Percentiles rank a stretch among this genome's conserved stretches.
phyloP scores from a whole-genome alignment of 1,140 invertebrate genomes.

The Tribolium madens region DNA sequence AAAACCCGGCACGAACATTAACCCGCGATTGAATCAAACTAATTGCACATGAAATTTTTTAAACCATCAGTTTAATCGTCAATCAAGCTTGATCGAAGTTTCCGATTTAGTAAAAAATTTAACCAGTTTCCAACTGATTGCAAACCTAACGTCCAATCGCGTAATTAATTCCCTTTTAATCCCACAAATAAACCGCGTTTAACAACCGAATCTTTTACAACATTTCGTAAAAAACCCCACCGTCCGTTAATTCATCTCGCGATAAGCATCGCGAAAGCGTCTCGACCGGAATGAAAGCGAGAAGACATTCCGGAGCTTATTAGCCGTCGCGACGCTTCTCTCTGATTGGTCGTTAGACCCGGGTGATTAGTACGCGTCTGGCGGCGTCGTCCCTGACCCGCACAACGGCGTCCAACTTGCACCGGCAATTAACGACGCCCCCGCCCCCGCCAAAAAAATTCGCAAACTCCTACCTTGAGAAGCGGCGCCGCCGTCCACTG shows the following conservation, averaged over 20 bases:
- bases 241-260: not conserved
- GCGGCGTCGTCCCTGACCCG: conserved; percentile 47
- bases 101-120: not conserved
- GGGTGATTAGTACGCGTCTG: conserved; percentile 55
- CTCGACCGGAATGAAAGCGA: conserved; percentile 49
- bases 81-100: not conserved
- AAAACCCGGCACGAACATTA: not conserved
- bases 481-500: not conserved
- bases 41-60: not conserved
- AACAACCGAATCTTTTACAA: not conserved
- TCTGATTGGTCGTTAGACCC: conserved; percentile 54
- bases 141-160: not conserved
- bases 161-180: not conserved
- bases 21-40: not conserved
- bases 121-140: not conserved
- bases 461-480: conserved; percentile 24
- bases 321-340: conserved; percentile 52
- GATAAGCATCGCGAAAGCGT: conserved; percentile 41
- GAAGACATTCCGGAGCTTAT: conserved; percentile 56
- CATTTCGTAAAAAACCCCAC: not conserved
- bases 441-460: not conserved
- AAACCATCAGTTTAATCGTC: not conserved
- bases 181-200: not conserved
- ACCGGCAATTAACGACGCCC: conserved; percentile 42
- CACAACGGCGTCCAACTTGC: conserved; percentile 51